These are phyloP conservation scores for Paramormyrops kingsleyae DNA, from an alignment of 2,113 vertebrate genomes.

Conservation along the genomic window DNA sequence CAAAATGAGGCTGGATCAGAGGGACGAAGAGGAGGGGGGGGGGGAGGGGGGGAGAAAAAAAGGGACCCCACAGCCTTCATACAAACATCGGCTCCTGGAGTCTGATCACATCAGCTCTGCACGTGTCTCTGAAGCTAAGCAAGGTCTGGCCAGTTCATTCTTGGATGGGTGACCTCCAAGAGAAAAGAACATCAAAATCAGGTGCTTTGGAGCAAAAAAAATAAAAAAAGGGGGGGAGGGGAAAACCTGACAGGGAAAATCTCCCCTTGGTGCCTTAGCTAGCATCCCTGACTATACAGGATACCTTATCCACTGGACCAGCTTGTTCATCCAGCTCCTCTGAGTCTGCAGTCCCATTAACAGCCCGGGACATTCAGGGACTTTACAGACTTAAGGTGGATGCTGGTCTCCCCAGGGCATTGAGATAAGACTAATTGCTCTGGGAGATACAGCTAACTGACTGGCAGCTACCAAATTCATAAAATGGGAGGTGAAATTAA, in stretches of 20 bases:
- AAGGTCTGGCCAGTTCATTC: conserved; percentile 32
- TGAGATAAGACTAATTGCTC: conserved; percentile 6
- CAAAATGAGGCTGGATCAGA: conserved; percentile 48
- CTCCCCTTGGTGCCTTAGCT: not conserved
- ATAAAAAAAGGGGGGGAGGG: conserved; percentile 12
- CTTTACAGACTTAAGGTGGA: conserved; percentile 16
- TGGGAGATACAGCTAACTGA: conserved; percentile 2
- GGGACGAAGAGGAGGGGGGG: conserved; percentile 28
- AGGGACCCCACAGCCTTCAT: conserved; percentile 9
- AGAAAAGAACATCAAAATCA: conserved; percentile 27
- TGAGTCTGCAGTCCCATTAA: conserved; percentile 11
- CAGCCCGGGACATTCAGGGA: conserved; percentile 16
- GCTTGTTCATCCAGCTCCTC: conserved; percentile 15
- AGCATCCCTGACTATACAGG: conserved; percentile 17
- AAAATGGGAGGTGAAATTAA: not conserved
- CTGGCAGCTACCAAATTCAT: not conserved
- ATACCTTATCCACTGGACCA: not conserved
- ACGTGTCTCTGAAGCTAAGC: conserved; percentile 30
- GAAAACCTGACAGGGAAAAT: not conserved
- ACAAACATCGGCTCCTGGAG: conserved; percentile 27
- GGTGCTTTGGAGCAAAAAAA: conserved; percentile 16
- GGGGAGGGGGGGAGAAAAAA: conserved; percentile 7
- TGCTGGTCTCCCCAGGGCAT: conserved; percentile 9
- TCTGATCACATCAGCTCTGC: conserved; percentile 27
- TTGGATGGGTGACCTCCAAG: conserved; percentile 33